Evolutionary conservation across 2,113 vertebrate genomes (phyloP).

Genomic region (Pica pica): DNA sequence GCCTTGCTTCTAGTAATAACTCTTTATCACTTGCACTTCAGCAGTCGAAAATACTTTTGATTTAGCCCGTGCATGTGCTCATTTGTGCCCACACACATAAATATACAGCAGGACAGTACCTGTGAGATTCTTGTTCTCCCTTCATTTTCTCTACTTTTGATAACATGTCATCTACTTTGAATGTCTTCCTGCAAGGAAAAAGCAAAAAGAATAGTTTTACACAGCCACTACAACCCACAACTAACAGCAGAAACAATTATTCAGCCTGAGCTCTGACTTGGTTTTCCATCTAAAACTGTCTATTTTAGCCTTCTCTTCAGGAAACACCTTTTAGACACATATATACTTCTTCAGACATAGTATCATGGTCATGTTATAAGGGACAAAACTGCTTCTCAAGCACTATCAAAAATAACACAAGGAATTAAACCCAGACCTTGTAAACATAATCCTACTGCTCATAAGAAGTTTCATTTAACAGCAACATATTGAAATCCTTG

Average conservation of each 20-base stretch:
- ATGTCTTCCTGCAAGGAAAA: slow-evolving; percentile 83
- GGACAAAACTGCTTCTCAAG: background rate
- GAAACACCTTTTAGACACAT: background rate
- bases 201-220: background rate
- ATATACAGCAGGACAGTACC: slow-evolving; percentile 69
- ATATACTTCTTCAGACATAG: background rate
- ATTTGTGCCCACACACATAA: background rate
- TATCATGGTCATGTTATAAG: fast-evolving
- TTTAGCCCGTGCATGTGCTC: background rate
- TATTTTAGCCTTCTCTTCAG: background rate
- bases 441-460: background rate
- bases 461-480: background rate
- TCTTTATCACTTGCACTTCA: background rate
- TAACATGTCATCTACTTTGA: slow-evolving; percentile 97
- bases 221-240: background rate
- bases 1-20: background rate
- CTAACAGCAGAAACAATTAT: background rate
- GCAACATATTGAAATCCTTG: background rate
- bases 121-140: slow-evolving; percentile 95
- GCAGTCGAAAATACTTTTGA: background rate
- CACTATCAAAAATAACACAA: background rate
- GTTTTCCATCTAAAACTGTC: background rate
- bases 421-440: background rate
- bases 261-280: background rate
- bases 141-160: slow-evolving; percentile 94